A percentile compares a stretch with the other conserved stretches of the same genome.
phyloP scores from a whole-genome alignment of 2,797 vertebrate genomes.

The Trichosurus vulpecula region DNA sequence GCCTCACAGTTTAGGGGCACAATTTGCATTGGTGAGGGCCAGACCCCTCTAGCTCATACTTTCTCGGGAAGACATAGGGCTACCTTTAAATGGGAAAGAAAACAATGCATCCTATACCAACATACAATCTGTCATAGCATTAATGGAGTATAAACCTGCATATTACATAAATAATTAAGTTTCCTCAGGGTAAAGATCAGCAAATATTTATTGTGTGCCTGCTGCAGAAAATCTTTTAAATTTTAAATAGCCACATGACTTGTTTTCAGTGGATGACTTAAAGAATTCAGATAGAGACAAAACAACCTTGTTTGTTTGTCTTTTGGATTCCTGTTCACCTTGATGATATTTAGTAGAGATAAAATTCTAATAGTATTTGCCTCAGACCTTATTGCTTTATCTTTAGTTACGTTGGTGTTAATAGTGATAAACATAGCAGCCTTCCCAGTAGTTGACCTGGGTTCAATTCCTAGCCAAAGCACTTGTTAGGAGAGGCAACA shows the following conservation, averaged over 20 bases:
- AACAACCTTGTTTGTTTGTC: neutral
- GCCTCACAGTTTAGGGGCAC: neutral
- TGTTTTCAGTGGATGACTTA: neutral
- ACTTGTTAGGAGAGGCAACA: neutral
- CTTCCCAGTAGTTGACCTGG: neutral
- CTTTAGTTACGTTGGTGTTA: neutral
- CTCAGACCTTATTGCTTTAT: neutral
- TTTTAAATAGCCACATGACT: neutral
- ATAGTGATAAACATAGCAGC: neutral
- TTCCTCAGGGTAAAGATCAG: neutral
- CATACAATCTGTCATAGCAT: neutral
- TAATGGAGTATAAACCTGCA: neutral
- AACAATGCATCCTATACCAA: neutral
- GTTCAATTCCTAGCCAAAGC: neutral
- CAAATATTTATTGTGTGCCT: neutral
- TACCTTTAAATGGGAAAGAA: neutral
- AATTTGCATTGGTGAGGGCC: neutral
- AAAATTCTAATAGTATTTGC: neutral
- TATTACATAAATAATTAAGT: neutral
- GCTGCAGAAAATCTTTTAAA: neutral
- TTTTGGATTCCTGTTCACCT: neutral
- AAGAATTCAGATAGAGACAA: neutral
- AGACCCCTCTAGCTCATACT: neutral
- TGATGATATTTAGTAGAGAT: neutral
- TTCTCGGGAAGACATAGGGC: neutral